Evolutionary conservation across 2,888 invertebrate species (phyloP), one percentile per base, ranked within the genome.

Genomic region (Aelia acuminata): DNA sequence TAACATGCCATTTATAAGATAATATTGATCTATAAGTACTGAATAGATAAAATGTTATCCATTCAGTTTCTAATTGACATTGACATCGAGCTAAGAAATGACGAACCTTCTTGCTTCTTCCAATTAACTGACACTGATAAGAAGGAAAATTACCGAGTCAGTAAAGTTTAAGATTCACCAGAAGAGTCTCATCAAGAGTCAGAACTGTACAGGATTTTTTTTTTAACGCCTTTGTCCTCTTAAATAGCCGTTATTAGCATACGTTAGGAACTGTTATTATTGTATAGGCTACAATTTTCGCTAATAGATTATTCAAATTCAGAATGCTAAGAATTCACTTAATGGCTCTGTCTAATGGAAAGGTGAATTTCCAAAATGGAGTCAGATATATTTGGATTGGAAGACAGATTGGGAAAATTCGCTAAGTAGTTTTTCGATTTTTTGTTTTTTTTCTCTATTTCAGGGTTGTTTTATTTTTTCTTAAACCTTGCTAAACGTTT

Each of bases 241-340:
- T 70, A 18, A 70, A 70, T 15, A 35, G 35, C 20, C 35, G 31
- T 3, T 70, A 70, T 70, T 70, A 18, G 35, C 63, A 70, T 70
- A 70, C 63, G 35, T 70, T 70, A 70, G 35, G 31, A 35, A 70
- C 63, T 70, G 35, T 70, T 70, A 35, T 35, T 70, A 18, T 20
- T 70, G 35, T 20, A 70, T 70, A 35, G 63, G 7, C 15, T 70
- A 31, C 35, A 70, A 31, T 70, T 35, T 35, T 70, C 35, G 63
- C 63, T 70, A 70, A 70, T 70, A 35, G 63, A 18, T 70, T 70
- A 70, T 70, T 70, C 18, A 70, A 70, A 70, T 70, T 70, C 5
- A 7, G 63, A 35, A 31, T 20, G 35, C 5, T 35, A 35, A 70
- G 20, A 35, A 57, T 26, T 13, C 1, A 35, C 31, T 70, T 18